Evolutionary conservation across 2,888 invertebrate genomes (phyloP).

Genomic region (Athalia rosae): DNA sequence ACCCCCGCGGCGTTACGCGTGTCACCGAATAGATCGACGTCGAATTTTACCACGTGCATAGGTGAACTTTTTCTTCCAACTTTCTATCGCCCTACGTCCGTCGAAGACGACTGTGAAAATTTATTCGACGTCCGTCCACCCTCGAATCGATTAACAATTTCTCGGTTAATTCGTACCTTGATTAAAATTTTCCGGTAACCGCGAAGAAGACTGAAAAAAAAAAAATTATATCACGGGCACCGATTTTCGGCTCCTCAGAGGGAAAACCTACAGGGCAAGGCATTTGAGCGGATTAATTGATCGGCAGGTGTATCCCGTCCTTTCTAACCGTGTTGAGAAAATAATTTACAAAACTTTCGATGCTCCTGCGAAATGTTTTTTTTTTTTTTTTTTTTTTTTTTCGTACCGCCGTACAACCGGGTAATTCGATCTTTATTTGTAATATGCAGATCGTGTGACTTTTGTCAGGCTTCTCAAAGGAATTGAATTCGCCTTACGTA

Average conservation of each 20-base stretch:
- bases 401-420: background rate
- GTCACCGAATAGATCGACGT: background rate
- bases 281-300: constrained; percentile 15
- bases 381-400: too few relatives aligned
- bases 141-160: constrained; percentile 1
- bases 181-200: constrained; percentile 17
- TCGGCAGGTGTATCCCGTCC: background rate
- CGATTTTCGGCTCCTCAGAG: too few relatives aligned
- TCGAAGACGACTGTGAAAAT: constrained; percentile 2
- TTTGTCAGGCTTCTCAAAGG: background rate
- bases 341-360: constrained; percentile 25
- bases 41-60: background rate
- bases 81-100: background rate
- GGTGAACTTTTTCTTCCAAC: background rate
- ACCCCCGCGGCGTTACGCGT: background rate
- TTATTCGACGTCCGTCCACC: background rate
- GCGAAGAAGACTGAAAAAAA: background rate
- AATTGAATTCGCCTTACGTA: background rate
- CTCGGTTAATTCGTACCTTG: constrained; percentile 2
- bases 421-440: constrained; percentile 16
- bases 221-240: background rate
- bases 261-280: background rate
- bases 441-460: constrained; percentile 10
- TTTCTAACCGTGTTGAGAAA: background rate
- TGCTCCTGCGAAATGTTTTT: background rate